These are phyloP conservation scores for Momotus momota DNA, from an alignment of 2,797 vertebrate genomes.

Conservation along the genomic window DNA sequence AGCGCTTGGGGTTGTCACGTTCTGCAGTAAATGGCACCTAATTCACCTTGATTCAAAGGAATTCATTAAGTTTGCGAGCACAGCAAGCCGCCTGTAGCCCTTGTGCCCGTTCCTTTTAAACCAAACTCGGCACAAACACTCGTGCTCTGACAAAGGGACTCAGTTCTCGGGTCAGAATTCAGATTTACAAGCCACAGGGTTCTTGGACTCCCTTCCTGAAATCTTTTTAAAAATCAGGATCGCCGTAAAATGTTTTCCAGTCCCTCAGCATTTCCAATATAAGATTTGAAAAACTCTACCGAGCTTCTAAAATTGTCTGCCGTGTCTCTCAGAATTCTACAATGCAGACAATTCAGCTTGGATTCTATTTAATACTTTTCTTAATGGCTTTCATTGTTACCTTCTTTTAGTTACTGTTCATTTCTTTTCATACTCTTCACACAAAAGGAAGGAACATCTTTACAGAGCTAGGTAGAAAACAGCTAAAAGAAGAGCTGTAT, in stretches of 20 bases:
- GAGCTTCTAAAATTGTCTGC: constrained; percentile 23
- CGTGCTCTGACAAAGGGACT: background rate
- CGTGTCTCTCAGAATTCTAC: background rate
- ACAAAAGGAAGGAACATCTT: constrained; percentile 68
- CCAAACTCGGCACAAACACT: background rate
- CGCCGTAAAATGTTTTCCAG: constrained; percentile 5
- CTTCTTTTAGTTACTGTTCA: constrained; percentile 67
- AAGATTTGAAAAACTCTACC: background rate
- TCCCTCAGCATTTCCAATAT: background rate
- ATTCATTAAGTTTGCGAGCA: background rate
- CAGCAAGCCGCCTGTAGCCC: background rate
- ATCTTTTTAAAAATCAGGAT: background rate
- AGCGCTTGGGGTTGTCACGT: constrained; percentile 7
- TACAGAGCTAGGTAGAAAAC: constrained; percentile 70
- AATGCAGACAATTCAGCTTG: constrained; percentile 22
- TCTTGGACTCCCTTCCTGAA: constrained; percentile 5
- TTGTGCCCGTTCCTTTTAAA: background rate
- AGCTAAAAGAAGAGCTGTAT: constrained; percentile 70
- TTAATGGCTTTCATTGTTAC: constrained; percentile 56
- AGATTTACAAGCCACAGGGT: background rate
- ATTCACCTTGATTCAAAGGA: background rate
- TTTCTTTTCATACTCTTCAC: constrained; percentile 72
- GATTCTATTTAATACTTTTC: constrained; percentile 5
- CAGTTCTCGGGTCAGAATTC: background rate
- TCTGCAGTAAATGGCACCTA: constrained; percentile 41